Percentiles rank a stretch among this genome's conserved stretches.
phyloP scores from a whole-genome alignment of 2,113 vertebrate species.

The Hyla sarda region DNA sequence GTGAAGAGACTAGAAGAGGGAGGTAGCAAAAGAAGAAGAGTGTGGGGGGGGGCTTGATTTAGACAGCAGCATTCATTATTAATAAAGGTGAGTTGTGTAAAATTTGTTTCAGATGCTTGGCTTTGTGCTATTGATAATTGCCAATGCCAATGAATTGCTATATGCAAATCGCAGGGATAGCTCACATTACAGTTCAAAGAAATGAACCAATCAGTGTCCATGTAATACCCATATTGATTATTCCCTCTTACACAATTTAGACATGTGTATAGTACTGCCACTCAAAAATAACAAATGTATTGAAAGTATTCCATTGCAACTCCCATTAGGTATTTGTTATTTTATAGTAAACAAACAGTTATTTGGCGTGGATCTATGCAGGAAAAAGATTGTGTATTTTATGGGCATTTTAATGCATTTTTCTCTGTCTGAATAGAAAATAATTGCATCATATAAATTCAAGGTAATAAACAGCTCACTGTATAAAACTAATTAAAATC shows the following conservation, averaged over 20 bases:
- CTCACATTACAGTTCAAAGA: neutral
- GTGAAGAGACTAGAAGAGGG: neutral
- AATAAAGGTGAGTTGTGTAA: neutral
- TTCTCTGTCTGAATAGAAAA: constrained; percentile 63
- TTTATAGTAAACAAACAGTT: constrained; percentile 34
- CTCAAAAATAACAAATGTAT: constrained; percentile 45
- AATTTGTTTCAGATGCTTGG: neutral
- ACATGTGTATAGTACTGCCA: constrained; percentile 1
- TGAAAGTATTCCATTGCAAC: constrained; percentile 10
- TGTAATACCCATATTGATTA: neutral
- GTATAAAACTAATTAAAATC: constrained; percentile 70
- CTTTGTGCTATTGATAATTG: neutral
- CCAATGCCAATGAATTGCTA: neutral
- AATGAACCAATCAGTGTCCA: neutral
- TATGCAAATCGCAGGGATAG: neutral
- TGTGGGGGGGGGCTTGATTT: neutral
- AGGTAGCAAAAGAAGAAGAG: neutral
- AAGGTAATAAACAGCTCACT: constrained; percentile 66
- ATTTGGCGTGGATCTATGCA: constrained; percentile 44
- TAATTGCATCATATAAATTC: constrained; percentile 62
- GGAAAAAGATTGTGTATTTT: constrained; percentile 52
- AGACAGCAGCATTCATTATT: neutral
- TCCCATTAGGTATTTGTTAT: constrained; percentile 47
- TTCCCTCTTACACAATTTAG: constrained; percentile 27
- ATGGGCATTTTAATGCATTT: constrained; percentile 48